phyloP scores from a whole-genome alignment of 2,797 vertebrate genomes.

The Selene dorsalis region DNA sequence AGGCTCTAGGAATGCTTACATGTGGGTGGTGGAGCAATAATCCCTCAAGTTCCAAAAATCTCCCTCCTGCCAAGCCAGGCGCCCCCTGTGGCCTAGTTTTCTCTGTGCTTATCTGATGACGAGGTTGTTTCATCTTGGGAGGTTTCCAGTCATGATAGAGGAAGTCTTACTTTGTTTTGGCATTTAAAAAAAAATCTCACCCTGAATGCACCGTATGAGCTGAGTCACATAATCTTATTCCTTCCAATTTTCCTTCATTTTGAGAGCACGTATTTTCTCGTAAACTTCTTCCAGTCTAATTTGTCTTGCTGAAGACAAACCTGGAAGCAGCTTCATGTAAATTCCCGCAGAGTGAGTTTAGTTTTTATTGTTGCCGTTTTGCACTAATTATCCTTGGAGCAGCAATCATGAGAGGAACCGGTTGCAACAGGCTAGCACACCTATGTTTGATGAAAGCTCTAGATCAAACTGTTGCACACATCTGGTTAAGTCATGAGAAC shows the following conservation, averaged over 20 bases:
- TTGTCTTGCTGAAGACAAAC: constrained; percentile 17
- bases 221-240: constrained; percentile 18
- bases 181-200: constrained; percentile 13
- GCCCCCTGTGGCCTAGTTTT: constrained; percentile 33
- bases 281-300: not conserved
- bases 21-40: constrained; percentile 57
- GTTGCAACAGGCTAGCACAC: constrained; percentile 53
- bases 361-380: constrained; percentile 59
- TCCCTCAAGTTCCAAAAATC: constrained; percentile 40
- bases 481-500: constrained; percentile 30
- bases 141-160: constrained; percentile 52
- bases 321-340: constrained; percentile 43
- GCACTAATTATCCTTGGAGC: constrained; percentile 20
- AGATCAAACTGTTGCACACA: constrained; percentile 3
- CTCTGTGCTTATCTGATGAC: constrained; percentile 60
- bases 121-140: constrained; percentile 41
- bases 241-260: not conserved
- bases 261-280: not conserved
- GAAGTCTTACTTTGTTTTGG: constrained; percentile 33
- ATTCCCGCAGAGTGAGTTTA: constrained; percentile 58
- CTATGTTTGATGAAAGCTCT: constrained; percentile 51
- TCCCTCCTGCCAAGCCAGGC: constrained; percentile 27
- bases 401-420: constrained; percentile 41
- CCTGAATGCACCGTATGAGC: not conserved
- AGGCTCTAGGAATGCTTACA: constrained; percentile 41